Conservation (phyloP, 2,797 vertebrate genomes). For the Sebastes itinus region DNA sequence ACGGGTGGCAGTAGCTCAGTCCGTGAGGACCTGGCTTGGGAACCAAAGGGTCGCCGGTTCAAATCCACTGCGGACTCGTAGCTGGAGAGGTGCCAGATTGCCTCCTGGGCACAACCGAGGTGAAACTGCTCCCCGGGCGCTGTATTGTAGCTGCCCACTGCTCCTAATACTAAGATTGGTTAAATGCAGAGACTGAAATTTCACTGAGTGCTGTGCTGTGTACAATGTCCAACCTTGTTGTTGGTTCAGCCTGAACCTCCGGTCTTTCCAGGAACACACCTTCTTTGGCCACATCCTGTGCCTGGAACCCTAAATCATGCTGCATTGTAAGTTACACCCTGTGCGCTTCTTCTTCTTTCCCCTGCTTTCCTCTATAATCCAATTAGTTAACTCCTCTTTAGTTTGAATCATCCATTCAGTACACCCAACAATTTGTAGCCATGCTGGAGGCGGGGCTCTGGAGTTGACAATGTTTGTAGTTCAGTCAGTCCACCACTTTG, state of each 20-base stretch:
- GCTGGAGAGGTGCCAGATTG: too few species aligned
- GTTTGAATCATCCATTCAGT: neutral
- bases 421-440: neutral
- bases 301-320: neutral
- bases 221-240: neutral
- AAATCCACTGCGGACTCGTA: too few species aligned
- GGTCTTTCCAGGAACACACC: neutral
- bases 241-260: neutral
- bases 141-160: neutral
- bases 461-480: neutral
- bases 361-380: neutral
- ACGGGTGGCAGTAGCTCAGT: neutral
- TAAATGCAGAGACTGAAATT: neutral
- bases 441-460: neutral
- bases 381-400: neutral
- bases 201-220: neutral
- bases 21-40: too few species aligned
- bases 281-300: neutral
- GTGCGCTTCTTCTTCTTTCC: neutral
- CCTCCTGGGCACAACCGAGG: too few species aligned
- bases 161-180: neutral
- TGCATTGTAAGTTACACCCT: neutral
- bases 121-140: neutral
- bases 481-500: neutral
- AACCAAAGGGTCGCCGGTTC: too few species aligned